Conservation (phyloP, 1,140 invertebrate genomes). For the Drosophila arawakana region DNA sequence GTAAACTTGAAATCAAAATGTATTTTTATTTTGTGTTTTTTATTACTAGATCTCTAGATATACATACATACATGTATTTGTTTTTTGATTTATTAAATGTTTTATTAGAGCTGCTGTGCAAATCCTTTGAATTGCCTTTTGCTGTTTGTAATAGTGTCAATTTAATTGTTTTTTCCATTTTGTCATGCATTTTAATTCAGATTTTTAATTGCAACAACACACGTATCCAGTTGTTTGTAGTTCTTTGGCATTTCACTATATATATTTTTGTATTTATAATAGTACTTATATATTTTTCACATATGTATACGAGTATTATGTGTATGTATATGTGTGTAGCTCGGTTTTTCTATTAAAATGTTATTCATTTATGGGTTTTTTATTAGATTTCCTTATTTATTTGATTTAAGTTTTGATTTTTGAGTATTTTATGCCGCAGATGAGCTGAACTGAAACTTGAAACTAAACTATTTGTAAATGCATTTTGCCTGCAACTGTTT, state of each 20-base stretch:
- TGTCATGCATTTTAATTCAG: conserved; percentile 2
- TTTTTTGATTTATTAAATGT: conserved; percentile 24
- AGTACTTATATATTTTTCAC: conserved; percentile 17
- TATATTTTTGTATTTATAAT: conserved; percentile 17
- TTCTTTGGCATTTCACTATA: conserved; percentile 24
- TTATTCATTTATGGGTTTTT: conserved; percentile 40
- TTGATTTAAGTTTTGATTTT: conserved; percentile 74
- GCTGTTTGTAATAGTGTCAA: conserved; percentile 21
- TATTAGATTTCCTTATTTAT: conserved; percentile 68
- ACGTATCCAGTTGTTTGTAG: neutral
- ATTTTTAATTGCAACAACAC: conserved; percentile 12
- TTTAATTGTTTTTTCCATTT: conserved; percentile 17
- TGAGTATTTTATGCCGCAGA: conserved; percentile 39
- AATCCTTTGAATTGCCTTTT: conserved; percentile 23
- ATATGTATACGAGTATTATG: conserved; percentile 11
- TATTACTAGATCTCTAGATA: conserved; percentile 8
- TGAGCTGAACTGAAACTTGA: conserved; percentile 40
- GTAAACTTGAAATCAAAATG: conserved; percentile 25
- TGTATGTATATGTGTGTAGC: conserved; percentile 23
- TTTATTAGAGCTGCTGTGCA: conserved; percentile 20
- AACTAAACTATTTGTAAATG: conserved; percentile 53
- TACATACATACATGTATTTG: neutral
- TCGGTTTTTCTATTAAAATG: conserved; percentile 48
- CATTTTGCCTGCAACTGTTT: conserved; percentile 69
- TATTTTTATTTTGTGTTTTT: neutral